Evolutionary conservation across 2,888 invertebrate species (phyloP), one percentile per base, ranked within the genome.

Genomic region (Tubiluchus corallicola): DNA sequence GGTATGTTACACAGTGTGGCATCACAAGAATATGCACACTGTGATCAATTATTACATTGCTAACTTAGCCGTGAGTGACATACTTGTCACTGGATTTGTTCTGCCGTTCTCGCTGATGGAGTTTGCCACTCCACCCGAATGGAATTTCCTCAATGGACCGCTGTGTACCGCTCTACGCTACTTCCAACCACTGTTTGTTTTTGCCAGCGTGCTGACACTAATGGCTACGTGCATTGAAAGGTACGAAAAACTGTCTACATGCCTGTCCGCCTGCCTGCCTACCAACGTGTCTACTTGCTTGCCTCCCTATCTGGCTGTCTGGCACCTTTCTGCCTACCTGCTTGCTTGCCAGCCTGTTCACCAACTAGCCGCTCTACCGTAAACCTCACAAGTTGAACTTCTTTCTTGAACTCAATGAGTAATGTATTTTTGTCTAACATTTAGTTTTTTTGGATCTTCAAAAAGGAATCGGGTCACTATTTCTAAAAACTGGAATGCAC

Each of bases 11-110:
- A 65, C 65, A 1, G 63, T 68, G 2, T 59, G 58, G 52, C 51
- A 57, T 13, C 63, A 66, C 51, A 57, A 57, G 19, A 59, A 62
- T 45, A 66, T 68, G 66, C 65, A 65, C 48, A 66, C 65, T 0
- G 63, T 63, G 3, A 65, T 66, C 39, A 67, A 67, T 52, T 65
- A 62, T 48, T 66, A 66, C 53, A 66, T 68, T 39, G 63, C 65
- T 42, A 66, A 66, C 46, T 51, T 68, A 46, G 65, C 65, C 4
- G 53, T 63, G 3, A 62, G 62, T 37, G 68, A 68, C 51, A 57
- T 66, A 37, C 53, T 67, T 17, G 64, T 68, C 15, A 64, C 65
- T 9, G 52, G 57, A 15, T 57, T 66, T 42, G 67, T 66, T 4
- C 57, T 66, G 52, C 68, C 68, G 1, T 53, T 65, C 15, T 66